Evolutionary conservation across 2,113 vertebrate genomes (phyloP).

Genomic region (Ictalurus furcatus): DNA sequence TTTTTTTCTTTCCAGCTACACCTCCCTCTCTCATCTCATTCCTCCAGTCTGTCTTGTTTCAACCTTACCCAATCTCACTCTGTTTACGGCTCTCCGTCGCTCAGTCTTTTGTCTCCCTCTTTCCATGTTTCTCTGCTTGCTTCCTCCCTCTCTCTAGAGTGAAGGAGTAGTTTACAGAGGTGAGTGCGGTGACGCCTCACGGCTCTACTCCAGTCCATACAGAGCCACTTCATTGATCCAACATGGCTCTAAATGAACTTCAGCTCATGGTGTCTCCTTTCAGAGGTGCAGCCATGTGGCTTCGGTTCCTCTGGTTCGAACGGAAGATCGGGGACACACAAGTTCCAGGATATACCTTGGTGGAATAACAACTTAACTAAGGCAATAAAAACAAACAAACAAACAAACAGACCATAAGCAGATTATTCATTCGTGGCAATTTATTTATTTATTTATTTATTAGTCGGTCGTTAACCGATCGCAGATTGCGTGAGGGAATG

Average conservation of each 20-base stretch:
- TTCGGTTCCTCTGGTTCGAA: constrained; percentile 9
- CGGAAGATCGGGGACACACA: background rate
- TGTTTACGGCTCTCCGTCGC: constrained; percentile 41
- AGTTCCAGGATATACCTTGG: background rate
- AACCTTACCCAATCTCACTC: background rate
- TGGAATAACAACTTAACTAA: background rate
- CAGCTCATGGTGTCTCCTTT: constrained; percentile 65
- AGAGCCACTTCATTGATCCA: constrained; percentile 76
- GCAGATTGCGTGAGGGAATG: too few relatives aligned
- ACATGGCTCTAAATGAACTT: constrained; percentile 68
- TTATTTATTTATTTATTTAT: background rate
- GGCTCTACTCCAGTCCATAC: constrained; percentile 70
- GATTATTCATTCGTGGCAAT: background rate
- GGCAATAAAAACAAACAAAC: too few relatives aligned
- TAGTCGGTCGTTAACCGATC: too few relatives aligned
- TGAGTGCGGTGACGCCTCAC: constrained; percentile 69
- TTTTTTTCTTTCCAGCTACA: background rate
- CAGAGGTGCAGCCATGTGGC: constrained; percentile 44
- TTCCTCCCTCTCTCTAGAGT: constrained; percentile 55
- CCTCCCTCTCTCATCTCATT: constrained; percentile 4
- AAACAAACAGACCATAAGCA: background rate
- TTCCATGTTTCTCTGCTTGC: constrained; percentile 46
- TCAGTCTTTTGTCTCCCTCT: background rate
- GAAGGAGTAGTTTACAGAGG: constrained; percentile 66
- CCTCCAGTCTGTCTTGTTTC: background rate